Evolutionary conservation across 2,888 invertebrate genomes (phyloP).

Genomic region (Cryptocephalus primarius): DNA sequence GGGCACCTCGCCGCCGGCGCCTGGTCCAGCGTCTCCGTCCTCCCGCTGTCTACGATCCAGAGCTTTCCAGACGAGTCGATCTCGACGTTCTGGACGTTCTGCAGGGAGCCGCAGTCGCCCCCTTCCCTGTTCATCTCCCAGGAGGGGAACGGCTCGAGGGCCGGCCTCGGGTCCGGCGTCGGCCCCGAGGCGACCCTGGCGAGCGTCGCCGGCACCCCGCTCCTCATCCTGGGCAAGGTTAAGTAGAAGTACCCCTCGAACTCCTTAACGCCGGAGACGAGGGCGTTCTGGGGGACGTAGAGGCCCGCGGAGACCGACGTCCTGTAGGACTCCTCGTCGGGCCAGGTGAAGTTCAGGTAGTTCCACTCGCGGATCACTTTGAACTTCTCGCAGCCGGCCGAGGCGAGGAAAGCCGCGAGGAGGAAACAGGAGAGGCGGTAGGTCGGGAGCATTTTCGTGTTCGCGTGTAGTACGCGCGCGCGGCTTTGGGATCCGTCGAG

Average conservation of each 20-base stretch:
- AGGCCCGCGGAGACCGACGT: constrained; percentile 44
- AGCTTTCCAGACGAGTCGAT: constrained; percentile 56
- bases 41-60: constrained; percentile 60
- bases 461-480: too few species aligned
- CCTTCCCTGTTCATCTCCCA: constrained; percentile 58
- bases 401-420: constrained; percentile 5
- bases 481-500: background rate
- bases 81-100: constrained; percentile 65
- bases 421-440: background rate
- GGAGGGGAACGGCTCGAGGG: constrained; percentile 56
- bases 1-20: constrained; percentile 47
- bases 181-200: constrained; percentile 44
- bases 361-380: constrained; percentile 65
- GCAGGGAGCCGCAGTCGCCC: constrained; percentile 52
- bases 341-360: constrained; percentile 58
- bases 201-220: constrained; percentile 61
- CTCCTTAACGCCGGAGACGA: constrained; percentile 56
- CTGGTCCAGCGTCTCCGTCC: constrained; percentile 47
- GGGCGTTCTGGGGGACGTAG: constrained; percentile 57
- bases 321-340: constrained; percentile 43
- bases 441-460: background rate
- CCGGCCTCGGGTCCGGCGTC: constrained; percentile 43
- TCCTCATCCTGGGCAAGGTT: constrained; percentile 57
- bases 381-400: constrained; percentile 33
- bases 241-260: constrained; percentile 57